A percentile compares a stretch with the other conserved stretches of the same genome.
Conservation (phyloP, 2,113 vertebrate genomes). For the Panurus biarmicus region DNA sequence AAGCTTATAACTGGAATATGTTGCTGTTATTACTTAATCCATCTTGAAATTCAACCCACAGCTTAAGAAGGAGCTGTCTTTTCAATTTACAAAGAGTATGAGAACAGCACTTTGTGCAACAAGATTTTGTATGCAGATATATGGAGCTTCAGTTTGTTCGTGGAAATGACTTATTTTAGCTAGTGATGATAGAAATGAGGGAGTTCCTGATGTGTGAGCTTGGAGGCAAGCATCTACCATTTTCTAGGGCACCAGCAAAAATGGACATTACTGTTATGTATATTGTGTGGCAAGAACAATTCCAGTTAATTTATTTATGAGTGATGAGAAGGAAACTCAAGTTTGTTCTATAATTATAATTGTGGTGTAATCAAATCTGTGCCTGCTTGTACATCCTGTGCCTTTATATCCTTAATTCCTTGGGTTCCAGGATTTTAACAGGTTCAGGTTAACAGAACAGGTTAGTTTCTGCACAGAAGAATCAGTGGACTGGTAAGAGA, state of each 20-base stretch:
- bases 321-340: not conserved
- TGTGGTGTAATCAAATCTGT: not conserved
- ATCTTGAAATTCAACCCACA: not conserved
- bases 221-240: not conserved
- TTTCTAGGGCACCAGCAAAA: not conserved
- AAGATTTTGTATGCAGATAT: not conserved
- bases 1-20: not conserved
- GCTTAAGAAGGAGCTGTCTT: not conserved
- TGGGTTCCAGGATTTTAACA: not conserved
- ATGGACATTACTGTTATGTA: not conserved
- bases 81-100: not conserved
- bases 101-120: not conserved
- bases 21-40: not conserved
- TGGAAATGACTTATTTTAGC: not conserved
- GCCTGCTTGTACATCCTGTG: not conserved
- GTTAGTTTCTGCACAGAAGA: not conserved
- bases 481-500: not conserved
- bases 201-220: not conserved
- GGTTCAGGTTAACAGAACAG: not conserved
- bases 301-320: not conserved
- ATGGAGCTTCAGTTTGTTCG: not conserved
- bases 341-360: not conserved
- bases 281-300: not conserved
- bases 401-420: not conserved
- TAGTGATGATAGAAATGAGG: not conserved